Conservation (phyloP, 2,888 invertebrate species). For the Eristalis tenax region DNA sequence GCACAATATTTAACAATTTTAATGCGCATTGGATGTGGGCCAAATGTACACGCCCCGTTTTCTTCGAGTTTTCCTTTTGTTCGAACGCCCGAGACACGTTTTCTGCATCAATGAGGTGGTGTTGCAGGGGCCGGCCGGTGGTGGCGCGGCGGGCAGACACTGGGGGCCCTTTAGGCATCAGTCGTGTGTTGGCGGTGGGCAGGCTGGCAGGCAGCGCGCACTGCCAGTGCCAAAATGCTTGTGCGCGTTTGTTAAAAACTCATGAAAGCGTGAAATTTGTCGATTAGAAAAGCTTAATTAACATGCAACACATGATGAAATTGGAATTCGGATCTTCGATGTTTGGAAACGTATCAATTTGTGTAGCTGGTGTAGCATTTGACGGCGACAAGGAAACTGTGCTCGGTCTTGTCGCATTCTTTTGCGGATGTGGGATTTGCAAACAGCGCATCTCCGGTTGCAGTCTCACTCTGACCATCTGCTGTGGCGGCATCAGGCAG, state of each 20-base stretch:
- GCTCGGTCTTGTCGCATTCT: not conserved
- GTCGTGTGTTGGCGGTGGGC: not conserved
- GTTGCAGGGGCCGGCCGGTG: not conserved
- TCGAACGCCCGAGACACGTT: not conserved
- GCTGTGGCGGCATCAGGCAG: too few relatives aligned
- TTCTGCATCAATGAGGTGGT: not conserved
- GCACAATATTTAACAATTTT: conserved; percentile 57
- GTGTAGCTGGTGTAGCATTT: not conserved
- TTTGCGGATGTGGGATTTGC: not conserved
- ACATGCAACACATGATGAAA: conserved; percentile 34
- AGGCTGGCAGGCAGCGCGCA: not conserved
- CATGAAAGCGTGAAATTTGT: conserved; percentile 55
- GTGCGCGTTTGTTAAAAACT: conserved; percentile 39
- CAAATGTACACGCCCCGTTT: conserved; percentile 52
- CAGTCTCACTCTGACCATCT: too few relatives aligned
- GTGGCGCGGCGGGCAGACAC: not conserved
- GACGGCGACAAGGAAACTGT: not conserved
- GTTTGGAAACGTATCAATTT: not conserved
- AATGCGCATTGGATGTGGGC: conserved; percentile 60
- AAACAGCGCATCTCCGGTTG: not conserved
- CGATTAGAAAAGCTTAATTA: conserved; percentile 57
- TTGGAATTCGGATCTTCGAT: conserved; percentile 2
- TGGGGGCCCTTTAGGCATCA: conserved; percentile 14
- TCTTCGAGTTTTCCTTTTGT: not conserved
- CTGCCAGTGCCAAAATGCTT: conserved; percentile 45